These are phyloP conservation scores for Sternotherus odoratus DNA, from an alignment of 2,797 vertebrate species.

Conservation along the genomic window DNA sequence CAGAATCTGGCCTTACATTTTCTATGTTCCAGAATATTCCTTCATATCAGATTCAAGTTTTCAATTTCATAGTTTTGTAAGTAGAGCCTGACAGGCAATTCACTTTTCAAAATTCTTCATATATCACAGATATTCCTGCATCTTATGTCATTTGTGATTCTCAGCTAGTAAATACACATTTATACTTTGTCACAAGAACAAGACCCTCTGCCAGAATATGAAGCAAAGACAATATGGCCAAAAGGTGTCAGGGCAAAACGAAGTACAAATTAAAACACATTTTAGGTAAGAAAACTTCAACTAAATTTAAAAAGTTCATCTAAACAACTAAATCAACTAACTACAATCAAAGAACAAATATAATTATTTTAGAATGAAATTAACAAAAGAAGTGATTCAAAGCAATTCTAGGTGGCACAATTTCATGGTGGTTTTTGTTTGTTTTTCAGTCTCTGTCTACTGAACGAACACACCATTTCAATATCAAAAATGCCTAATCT, in stretches of 20 bases:
- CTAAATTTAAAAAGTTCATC: neutral
- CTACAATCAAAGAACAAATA: neutral
- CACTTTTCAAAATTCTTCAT: neutral
- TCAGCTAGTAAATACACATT: neutral
- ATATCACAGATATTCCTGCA: neutral
- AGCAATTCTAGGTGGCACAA: neutral
- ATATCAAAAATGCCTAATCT: neutral
- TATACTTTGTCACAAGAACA: neutral
- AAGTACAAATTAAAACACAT: neutral
- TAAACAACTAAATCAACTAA: neutral
- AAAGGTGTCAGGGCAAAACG: neutral
- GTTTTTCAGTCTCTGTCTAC: slow-evolving; percentile 24
- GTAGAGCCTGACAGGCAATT: neutral
- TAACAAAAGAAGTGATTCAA: neutral
- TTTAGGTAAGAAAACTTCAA: neutral
- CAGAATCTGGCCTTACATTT: neutral
- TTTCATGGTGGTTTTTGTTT: neutral
- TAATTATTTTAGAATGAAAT: neutral
- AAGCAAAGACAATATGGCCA: neutral
- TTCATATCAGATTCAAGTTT: neutral
- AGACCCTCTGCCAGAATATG: neutral
- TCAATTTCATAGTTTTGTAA: neutral
- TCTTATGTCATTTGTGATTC: neutral
- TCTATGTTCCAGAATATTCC: neutral
- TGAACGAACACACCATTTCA: slow-evolving; percentile 2